Percentiles rank a stretch among this genome's conserved stretches.
Conservation (phyloP, 2,113 vertebrate genomes). For the Holacanthus passer region DNA sequence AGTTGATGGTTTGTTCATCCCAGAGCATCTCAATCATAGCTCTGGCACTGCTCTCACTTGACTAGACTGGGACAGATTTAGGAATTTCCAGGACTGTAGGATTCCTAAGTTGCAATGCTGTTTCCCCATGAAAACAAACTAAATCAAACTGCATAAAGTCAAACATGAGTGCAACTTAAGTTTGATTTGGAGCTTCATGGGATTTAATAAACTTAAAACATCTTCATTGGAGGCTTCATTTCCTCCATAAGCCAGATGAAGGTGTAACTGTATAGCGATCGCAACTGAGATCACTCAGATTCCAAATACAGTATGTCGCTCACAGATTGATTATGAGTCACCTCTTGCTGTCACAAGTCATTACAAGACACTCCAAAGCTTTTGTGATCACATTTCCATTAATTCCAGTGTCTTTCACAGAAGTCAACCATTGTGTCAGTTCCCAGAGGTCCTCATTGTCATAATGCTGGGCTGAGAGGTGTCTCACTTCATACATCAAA, state of each 20-base stretch:
- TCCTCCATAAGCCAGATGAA: neutral
- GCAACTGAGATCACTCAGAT: neutral
- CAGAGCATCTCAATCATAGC: constrained; percentile 47
- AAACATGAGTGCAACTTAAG: neutral
- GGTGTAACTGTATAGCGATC: neutral
- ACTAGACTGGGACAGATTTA: constrained; percentile 9
- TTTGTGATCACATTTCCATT: neutral
- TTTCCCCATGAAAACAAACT: constrained; percentile 12
- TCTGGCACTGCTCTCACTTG: neutral
- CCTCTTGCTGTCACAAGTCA: neutral
- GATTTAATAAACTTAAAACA: constrained; percentile 1
- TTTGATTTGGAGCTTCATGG: neutral
- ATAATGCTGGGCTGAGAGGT: neutral
- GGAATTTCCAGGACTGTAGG: constrained; percentile 17
- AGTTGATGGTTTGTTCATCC: constrained; percentile 31
- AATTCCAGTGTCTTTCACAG: neutral
- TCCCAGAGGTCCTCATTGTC: neutral
- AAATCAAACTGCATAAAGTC: neutral
- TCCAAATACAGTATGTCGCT: neutral
- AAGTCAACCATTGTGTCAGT: neutral
- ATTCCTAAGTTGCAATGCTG: neutral
- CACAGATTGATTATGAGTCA: constrained; percentile 1
- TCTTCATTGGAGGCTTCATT: neutral
- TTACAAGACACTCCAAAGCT: neutral
- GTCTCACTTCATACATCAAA: constrained; percentile 8